Evolutionary conservation across 1,140 invertebrate species (phyloP), one percentile per base, ranked within the genome.

Genomic region (Solenopsis fugax): DNA sequence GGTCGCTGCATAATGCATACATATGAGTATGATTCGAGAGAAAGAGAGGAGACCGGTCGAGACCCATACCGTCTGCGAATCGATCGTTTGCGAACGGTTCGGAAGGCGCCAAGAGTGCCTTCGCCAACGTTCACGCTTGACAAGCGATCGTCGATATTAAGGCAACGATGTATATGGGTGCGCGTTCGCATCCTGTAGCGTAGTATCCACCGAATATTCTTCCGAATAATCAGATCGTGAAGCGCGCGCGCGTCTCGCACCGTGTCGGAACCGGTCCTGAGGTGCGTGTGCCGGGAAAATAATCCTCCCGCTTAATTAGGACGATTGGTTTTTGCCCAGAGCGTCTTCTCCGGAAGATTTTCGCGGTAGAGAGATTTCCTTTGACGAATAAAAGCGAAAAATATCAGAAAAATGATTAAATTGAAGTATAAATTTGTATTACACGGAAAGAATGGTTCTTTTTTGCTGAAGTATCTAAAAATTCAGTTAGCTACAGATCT

Each of bases 211-310:
- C 80, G 41, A 45, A 73, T 82, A 29, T 82, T 82, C 45, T 18
- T 34, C 54, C n/a, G 80, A 84, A 84, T 84, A 84, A 84, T 84
- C 54, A 73, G 52, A 73, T 84, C 41, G 80, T 56, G 24, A 73
- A 34, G 24, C 18, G 67, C 48, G 48, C 62, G 45, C 29, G 34
- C 50, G 21, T 41, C 50, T 72, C 50, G n/a, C 12, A 34, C n/a
- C 13, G n/a, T 24, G 37, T 9, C 37, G 52, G 10, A 73, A 87
- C 78, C 73, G 82, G 73, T 85, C 82, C 18, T n/a, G 34, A 64
- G 13, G 13, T 60, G n/a, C 29, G 58, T 24, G 45, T 48, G 41
- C 6, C 21, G 48, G 56, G 24, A 84, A 84, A 84, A 71, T 84
- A 73, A 60, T 48, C 69, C 41, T 60, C n/a, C 7, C 16, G 24